Base-by-base conservation (phyloP, 2,888 invertebrate species). In the Plagodis dolabraria region DNA sequence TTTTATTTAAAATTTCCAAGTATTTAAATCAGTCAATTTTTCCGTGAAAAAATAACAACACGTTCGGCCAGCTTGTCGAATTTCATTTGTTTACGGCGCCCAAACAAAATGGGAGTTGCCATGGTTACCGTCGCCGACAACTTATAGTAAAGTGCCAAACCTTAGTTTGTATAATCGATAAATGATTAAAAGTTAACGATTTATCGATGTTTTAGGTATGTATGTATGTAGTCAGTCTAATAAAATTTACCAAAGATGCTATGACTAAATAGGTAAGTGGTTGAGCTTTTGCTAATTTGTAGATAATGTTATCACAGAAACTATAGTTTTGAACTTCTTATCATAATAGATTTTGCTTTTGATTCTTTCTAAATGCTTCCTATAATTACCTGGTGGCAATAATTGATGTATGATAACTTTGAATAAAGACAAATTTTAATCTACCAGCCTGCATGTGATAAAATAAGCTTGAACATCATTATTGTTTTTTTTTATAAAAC, bases 31-130 rank as follows among this genome's bases (percentile, higher is more conserved):
- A 0, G 8, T 6, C 5, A 61, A 43, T 59, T 65, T 67, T 67
- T 63, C 44, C 50, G 54, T 59, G 65, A 75, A 80, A 75, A 80
- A 74, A 67, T 72, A 74, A 70, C 79, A 74, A 70, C 79, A 82
- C 81, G 76, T 83, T 83, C 78, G 75, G 77, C 75, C 74, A 74
- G 77, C 70, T 75, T 73, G 75, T 75, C 85, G 85, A 76, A 77
- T 73, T 86, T 92, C 91, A 87, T 89, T 92, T 92, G 92, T 92
- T 91, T 91, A 90, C 87, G 76, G 73, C 76, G 76, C 78, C 80
- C 68, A 86, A 92, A 89, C 89, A 91, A 82, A 67, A 69, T 76
- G 76, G 61, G 69, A 45, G 89, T 91, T 82, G 69, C 79, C 77
- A 89, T 89, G 80, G 77, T 67, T 79, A 91, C 88, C 35, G 58